phyloP scores from a whole-genome alignment of 2,888 invertebrate genomes.

The Tetragonisca angustula region DNA sequence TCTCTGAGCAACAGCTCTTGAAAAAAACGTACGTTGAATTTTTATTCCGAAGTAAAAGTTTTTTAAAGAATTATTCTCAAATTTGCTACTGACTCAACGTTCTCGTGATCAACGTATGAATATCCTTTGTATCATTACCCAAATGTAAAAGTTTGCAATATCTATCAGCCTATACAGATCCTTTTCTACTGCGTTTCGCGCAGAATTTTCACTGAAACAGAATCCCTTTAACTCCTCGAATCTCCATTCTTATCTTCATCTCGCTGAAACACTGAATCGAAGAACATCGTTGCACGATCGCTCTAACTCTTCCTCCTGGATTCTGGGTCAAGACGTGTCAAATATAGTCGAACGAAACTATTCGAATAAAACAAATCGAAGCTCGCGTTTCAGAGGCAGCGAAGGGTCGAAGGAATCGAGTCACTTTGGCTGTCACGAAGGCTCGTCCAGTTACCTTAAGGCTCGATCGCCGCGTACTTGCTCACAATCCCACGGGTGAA shows the following conservation, averaged over 20 bases:
- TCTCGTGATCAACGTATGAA: not conserved
- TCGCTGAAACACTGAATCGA: not conserved
- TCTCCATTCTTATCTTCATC: not conserved
- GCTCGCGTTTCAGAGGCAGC: not conserved
- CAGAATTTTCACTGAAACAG: not conserved
- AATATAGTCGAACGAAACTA: not conserved
- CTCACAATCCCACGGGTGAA: slow-evolving; percentile 58
- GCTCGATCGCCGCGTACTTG: slow-evolving; percentile 40
- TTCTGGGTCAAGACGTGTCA: not conserved
- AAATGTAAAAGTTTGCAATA: not conserved
- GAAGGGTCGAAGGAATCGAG: slow-evolving; percentile 38
- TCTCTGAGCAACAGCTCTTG: not conserved
- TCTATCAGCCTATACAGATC: not conserved
- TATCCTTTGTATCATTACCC: not conserved
- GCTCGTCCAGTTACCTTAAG: slow-evolving; percentile 40
- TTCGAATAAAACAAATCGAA: not conserved
- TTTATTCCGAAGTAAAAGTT: no score
- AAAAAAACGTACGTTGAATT: not conserved
- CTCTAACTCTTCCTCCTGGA: not conserved
- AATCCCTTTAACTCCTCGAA: not conserved
- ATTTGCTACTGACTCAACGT: not conserved
- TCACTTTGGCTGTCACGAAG: slow-evolving; percentile 35
- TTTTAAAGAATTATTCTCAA: not conserved
- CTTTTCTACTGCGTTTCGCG: not conserved
- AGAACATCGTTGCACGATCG: not conserved